Conservation (phyloP, 2,888 invertebrate genomes). For the Adelphocoris suturalis region DNA sequence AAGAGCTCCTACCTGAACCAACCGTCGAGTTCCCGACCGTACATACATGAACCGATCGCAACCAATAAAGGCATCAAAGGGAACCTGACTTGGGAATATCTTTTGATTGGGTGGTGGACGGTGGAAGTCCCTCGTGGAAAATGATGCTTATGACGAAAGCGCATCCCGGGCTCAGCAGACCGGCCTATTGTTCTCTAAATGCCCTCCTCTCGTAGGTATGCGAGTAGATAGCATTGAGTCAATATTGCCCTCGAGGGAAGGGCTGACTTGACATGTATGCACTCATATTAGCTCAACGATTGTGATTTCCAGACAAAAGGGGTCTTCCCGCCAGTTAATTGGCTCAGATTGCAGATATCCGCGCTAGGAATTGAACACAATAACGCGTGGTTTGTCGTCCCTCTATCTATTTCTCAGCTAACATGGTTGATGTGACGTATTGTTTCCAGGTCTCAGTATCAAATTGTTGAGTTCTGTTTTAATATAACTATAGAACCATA, state of each 20-base stretch:
- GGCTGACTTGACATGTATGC: conserved; percentile 23
- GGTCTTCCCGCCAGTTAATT: conserved; percentile 17
- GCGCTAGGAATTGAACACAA: background rate
- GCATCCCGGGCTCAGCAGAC: background rate
- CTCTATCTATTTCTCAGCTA: background rate
- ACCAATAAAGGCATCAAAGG: too few relatives aligned
- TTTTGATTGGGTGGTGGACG: background rate
- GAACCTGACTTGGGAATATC: background rate
- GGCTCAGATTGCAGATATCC: conserved; percentile 22
- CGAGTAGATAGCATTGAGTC: background rate
- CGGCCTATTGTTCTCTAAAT: background rate
- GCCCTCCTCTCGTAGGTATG: background rate
- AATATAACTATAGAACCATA: too few relatives aligned
- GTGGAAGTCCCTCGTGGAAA: background rate
- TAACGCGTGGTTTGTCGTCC: background rate
- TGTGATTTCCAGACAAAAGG: background rate
- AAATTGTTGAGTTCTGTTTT: background rate
- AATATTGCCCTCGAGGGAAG: background rate
- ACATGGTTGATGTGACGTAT: background rate
- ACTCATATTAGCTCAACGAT: conserved; percentile 18
- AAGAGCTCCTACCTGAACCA: too few relatives aligned
- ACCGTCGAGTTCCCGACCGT: too few relatives aligned
- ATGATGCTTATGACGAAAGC: background rate
- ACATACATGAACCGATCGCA: too few relatives aligned
- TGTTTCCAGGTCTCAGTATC: background rate